Evolutionary conservation across 30 jellyfish, hydroid and myxozoan species (phyloP), one percentile per base, ranked within the genome.

Genomic region (Euphysa ruthae): DNA sequence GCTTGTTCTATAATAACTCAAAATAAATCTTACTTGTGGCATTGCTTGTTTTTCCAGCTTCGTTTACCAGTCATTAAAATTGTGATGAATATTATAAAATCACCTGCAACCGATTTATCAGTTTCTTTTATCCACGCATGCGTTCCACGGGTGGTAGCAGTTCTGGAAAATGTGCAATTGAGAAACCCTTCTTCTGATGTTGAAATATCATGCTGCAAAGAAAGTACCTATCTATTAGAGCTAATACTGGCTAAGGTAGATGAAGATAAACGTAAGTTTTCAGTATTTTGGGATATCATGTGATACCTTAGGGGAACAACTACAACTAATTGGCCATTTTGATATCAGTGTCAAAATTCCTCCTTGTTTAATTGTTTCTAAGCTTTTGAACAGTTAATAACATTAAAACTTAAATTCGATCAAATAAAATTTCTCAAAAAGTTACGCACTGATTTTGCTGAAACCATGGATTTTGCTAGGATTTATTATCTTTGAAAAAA

Each of bases 41-140:
- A 3, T 2, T 4, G 15, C 25, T 18, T 30, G 27, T 61, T 26
- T 61, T 34, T 42, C 18, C 62, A 90, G 98, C 75, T 81, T 43
- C 89, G 93, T 30, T 57, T 81, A 18, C 51, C 68, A 6, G 82
- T 83, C 8, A 72, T 77, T 28, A 58, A 74, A 33, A 61, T 81
- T 32, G 55, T 90, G 50, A 82, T 72, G 15, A 55, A 72, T 49
- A 49, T 90, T 49, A 72, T 90, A 3, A 74, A 81, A 42, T 29
- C 92, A 4, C 31, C 79, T n/a, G 86, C 71, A 32, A 34, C 61
- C 10, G 25, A 35, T 15, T 38, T 90, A 30, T 81, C 98, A 4
- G 61, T 64, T 44, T 78, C 92, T 25, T 90, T 90, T 71, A 90
- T 90, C 35, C 93, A 76, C 35, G 80, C 72, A 14, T 90, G 98